Evolutionary conservation across 92 coral and sea anemone species (phyloP), one percentile per base, ranked within the genome.

Genomic region (Palythoa grandiflora): DNA sequence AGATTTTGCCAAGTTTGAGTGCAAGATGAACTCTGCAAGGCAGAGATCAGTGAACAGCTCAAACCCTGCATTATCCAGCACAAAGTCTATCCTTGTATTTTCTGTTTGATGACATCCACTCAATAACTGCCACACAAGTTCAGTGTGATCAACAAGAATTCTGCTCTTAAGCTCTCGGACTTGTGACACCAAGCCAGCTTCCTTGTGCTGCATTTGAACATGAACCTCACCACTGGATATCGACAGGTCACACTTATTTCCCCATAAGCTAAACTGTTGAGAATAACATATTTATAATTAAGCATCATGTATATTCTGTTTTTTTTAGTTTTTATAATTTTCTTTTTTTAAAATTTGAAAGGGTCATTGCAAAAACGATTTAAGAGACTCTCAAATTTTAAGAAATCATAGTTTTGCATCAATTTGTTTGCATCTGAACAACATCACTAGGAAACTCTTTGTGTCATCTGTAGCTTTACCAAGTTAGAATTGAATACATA

Each of bases 41-140:
- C 99, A 97, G 44, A 97, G 93, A 71, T 97, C 99, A 5, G 98
- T 89, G 74, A 97, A 95, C 60, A 97, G 92, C 87, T 97, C 99
- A 91, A 95, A 97, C 38, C 99, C 99, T 15, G 99, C 97, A 92
- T 97, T 97, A 84, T 97, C 99, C 52, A 97, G 79, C 66, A 97
- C 93, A 89, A 95, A 95, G 91, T 97, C 99, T 73, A 95, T 90
- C 72, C 96, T 94, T 72, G 80, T 52, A 85, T 89, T 89, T n/a
- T 52, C 84, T 19, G 7, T 80, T 20, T 66, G 65, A 28, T 90
- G 61, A n/a, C 70, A 53, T 48, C 70, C 87, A 60, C 76, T 89
- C 75, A 94, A 74, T 51, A 68, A 87, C 71, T 89, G 72, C 99
- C 98, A 97, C 51, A 94, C 96, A 11, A 77, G 77, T 28, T 84